Conservation (phyloP, 2,888 invertebrate species). For the Patella ulyssiponensis region DNA sequence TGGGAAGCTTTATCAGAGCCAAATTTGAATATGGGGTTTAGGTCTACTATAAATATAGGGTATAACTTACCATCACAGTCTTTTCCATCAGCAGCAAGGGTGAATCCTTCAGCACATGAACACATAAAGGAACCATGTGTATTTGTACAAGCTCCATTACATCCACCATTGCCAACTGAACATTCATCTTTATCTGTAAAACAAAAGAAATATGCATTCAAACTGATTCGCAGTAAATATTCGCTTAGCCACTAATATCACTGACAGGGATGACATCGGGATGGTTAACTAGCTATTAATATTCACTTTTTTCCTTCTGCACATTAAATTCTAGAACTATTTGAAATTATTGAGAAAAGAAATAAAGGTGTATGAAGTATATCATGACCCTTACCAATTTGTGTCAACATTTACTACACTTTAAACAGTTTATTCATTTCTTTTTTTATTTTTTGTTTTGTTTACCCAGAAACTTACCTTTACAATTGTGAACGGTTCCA, state of each 20-base stretch:
- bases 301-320: too few relatives aligned
- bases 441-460: neutral
- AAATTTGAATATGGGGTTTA: too few relatives aligned
- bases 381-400: neutral
- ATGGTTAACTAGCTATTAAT: too few relatives aligned
- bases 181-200: slow-evolving; percentile 52
- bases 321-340: too few relatives aligned
- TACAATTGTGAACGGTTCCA: slow-evolving; percentile 28
- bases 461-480: slow-evolving; percentile 23
- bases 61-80: slow-evolving; percentile 41
- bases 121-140: slow-evolving; percentile 74
- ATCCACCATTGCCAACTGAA: neutral
- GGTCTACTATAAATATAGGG: neutral
- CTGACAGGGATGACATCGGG: too few relatives aligned
- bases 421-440: neutral
- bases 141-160: slow-evolving; percentile 39
- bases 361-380: too few relatives aligned
- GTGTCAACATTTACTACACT: neutral
- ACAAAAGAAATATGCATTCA: neutral
- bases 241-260: too few relatives aligned
- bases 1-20: too few relatives aligned
- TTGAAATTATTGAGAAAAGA: too few relatives aligned
- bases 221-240: too few relatives aligned
- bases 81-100: slow-evolving; percentile 34
- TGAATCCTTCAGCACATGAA: slow-evolving; percentile 76